Evolutionary conservation across 2,888 invertebrate species (phyloP).

Genomic region (Pseudococcus viburni): DNA sequence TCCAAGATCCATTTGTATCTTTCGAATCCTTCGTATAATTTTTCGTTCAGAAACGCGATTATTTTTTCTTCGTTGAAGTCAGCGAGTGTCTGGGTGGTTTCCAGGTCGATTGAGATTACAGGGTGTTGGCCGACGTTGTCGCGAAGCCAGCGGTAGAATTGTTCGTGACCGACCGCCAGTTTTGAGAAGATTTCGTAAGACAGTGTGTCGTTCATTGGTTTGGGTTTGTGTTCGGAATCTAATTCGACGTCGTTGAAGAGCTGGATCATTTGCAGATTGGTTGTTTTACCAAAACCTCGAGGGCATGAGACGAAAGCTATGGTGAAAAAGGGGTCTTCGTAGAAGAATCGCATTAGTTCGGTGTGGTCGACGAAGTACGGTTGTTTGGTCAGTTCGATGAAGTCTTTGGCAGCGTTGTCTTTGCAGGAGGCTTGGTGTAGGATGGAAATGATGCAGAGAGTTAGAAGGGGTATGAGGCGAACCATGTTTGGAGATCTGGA

Average conservation of each 20-base stretch:
- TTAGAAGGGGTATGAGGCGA: not conserved
- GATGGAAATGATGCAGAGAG: not conserved
- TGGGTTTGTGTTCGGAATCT: not conserved
- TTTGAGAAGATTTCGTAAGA: not conserved
- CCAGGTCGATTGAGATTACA: not conserved
- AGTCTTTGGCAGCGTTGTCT: not conserved
- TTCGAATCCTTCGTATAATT: not conserved
- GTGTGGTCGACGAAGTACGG: conserved; percentile 14
- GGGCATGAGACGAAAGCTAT: not conserved
- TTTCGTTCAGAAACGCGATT: not conserved
- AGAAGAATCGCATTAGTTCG: not conserved
- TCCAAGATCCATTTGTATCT: conserved; percentile 16
- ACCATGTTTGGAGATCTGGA: not conserved
- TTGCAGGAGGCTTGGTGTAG: not conserved
- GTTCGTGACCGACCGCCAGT: not conserved
- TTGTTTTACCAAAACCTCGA: conserved; percentile 3
- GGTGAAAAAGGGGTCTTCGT: conserved; percentile 1
- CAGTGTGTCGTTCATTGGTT: not conserved
- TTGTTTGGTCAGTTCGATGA: not conserved
- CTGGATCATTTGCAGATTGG: not conserved
- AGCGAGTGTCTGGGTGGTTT: not conserved
- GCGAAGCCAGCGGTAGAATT: not conserved
- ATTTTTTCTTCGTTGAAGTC: not conserved
- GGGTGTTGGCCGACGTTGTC: not conserved
- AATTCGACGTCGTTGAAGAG: conserved; percentile 18